These are phyloP conservation scores for Scyliorhinus canicula DNA, from an alignment of 2,797 vertebrate genomes.

Conservation along the genomic window DNA sequence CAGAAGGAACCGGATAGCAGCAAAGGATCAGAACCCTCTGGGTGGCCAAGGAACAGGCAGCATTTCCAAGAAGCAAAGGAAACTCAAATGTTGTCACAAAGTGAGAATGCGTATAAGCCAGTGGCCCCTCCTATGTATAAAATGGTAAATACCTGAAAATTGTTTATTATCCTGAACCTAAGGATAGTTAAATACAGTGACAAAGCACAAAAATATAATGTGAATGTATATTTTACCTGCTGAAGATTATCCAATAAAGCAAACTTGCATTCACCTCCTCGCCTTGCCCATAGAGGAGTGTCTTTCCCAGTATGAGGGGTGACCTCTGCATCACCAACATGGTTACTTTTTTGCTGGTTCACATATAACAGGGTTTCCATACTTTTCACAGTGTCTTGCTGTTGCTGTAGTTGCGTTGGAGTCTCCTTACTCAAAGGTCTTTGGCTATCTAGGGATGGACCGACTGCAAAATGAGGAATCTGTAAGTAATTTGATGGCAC, in stretches of 20 bases:
- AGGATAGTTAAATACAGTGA: too few species aligned
- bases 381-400: neutral
- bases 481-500: slow-evolving; percentile 21
- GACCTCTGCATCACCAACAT: neutral
- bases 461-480: slow-evolving; percentile 18
- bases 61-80: neutral
- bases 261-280: neutral
- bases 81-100: neutral
- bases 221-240: neutral
- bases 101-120: neutral
- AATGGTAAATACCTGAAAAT: neutral
- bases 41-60: neutral
- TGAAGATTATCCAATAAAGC: neutral
- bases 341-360: neutral
- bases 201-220: neutral
- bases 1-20: neutral
- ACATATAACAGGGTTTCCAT: neutral
- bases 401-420: neutral
- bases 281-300: neutral
- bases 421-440: neutral
- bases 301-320: neutral
- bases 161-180: neutral
- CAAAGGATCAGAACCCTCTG: neutral
- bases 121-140: neutral
- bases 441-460: neutral